These are phyloP conservation scores for Tenualosa thibaudeaui DNA, from an alignment of 2,797 vertebrate genomes.

Conservation along the genomic window DNA sequence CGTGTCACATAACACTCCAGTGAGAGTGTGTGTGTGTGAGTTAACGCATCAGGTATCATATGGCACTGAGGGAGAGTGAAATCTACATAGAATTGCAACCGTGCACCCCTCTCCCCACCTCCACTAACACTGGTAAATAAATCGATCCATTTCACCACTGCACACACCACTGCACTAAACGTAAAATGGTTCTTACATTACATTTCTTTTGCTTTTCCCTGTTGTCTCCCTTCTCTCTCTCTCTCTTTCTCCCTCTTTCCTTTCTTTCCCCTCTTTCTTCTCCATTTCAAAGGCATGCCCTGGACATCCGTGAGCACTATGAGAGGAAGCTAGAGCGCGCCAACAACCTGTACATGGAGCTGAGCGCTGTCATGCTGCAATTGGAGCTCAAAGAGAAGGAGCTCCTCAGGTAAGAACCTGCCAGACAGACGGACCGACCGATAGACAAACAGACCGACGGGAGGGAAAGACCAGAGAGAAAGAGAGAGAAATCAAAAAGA, in stretches of 20 bases:
- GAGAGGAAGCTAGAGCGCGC: slow-evolving; percentile 94
- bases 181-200: background rate
- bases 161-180: background rate
- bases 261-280: background rate
- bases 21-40: background rate
- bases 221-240: background rate
- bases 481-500: background rate
- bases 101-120: background rate
- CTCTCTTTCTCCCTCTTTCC: background rate
- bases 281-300: slow-evolving; percentile 79
- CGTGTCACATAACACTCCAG: background rate
- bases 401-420: slow-evolving; percentile 81
- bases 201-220: background rate
- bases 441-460: background rate
- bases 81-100: background rate
- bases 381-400: slow-evolving; percentile 96
- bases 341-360: slow-evolving; percentile 98
- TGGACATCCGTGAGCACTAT: slow-evolving; percentile 97
- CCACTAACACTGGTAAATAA: background rate
- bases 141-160: background rate
- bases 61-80: background rate
- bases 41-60: background rate
- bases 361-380: slow-evolving; percentile 95
- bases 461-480: background rate
- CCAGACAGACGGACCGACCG: background rate